Base-by-base conservation (phyloP, 2,888 invertebrate genomes). In the Smittia sp. region DNA sequence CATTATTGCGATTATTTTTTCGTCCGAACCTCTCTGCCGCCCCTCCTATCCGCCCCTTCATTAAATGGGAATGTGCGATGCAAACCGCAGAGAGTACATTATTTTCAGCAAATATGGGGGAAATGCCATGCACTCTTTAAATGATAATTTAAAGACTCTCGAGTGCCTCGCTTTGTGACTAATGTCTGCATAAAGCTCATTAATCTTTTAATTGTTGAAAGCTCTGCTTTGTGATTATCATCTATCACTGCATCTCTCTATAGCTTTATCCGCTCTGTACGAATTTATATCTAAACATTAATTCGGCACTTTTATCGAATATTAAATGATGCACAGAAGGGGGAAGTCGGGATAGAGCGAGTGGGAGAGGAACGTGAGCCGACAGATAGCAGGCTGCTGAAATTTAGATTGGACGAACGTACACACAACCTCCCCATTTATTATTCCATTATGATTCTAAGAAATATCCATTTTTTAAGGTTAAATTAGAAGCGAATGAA, bases 181-280 rank as follows among this genome's bases (percentile, higher is more conserved):
- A 27, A 63, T 63, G 63, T 9, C 32, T 46, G 25, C 63, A 63
- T 13, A 27, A 63, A 58, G 27, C 63, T 63, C 63, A 63, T 63
- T 63, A 63, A 63, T 63, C 63, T 63, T 63, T 63, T 63, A 63
- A 63, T 63, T 63, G 63, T 27, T 63, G 63, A 63, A 25, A 63
- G 63, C 63, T 27, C 27, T 58, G 22, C 22, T 22, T 63, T 25
- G 25, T 27, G 24, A 63, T 63, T 27, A 63, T 63, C 63, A 63
- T 63, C 63, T 63, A 58, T 58, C 58, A 58, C 18, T 58, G 13
- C 9, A 58, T 58, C 4, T 46, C 52, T 15, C 52, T 7, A 3
- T 58, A 15, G 11, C 46, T 46, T 15, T 46, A 18, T 20, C 18
- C 22, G 2, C 18, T 58, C 18, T 7, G 2, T 58, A 15, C 11